These are phyloP conservation scores for Sminthopsis crassicaudata DNA, from an alignment of 2,113 vertebrate genomes.

Conservation along the genomic window DNA sequence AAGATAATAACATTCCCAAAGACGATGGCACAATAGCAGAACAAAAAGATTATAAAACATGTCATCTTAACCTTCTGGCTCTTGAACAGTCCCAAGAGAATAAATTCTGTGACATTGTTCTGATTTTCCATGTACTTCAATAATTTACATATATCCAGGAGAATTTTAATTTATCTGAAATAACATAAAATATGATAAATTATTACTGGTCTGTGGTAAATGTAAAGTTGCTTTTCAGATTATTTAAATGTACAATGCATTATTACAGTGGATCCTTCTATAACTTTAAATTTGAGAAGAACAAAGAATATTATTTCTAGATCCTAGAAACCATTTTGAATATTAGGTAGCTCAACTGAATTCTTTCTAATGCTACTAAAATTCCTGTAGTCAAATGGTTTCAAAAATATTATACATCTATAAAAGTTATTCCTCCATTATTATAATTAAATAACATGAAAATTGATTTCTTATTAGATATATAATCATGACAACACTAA, in stretches of 20 bases:
- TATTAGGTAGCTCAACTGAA: not conserved
- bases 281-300: not conserved
- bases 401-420: not conserved
- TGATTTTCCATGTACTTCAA: not conserved
- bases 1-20: constrained; percentile 13
- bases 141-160: not conserved
- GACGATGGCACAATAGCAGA: constrained; percentile 15
- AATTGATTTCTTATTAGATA: not conserved
- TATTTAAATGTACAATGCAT: not conserved
- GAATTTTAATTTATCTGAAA: not conserved
- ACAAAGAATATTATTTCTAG: not conserved
- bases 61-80: not conserved
- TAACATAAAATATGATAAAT: not conserved
- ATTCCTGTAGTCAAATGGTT: no score
- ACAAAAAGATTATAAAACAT: constrained; percentile 35
- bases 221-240: not conserved
- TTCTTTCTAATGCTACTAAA: not conserved
- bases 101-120: not conserved
- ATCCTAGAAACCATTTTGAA: not conserved
- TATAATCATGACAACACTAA: not conserved
- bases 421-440: not conserved
- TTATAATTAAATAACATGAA: not conserved
- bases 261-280: not conserved
- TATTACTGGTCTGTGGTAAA: not conserved
- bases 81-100: not conserved